phyloP scores from a whole-genome alignment of 2,888 invertebrate genomes.

The Dasysyrphus albostriatus region DNA sequence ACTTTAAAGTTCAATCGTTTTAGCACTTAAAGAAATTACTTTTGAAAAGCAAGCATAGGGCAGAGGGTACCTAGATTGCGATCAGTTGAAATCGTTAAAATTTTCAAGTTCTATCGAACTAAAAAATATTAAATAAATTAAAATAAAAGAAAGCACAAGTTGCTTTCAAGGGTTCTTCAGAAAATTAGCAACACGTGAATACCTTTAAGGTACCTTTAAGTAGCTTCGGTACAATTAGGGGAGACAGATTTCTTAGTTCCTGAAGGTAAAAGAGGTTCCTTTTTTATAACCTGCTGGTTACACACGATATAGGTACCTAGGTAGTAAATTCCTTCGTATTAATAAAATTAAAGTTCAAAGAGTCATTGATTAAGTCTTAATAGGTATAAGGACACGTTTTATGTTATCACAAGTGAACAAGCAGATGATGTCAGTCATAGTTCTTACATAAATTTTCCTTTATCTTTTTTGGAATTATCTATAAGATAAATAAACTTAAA shows the following conservation, averaged over 20 bases:
- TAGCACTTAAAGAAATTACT: background rate
- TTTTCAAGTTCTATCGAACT: background rate
- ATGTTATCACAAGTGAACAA: constrained; percentile 32
- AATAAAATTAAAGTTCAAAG: too few species aligned
- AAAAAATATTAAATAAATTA: background rate
- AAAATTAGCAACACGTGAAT: constrained; percentile 8
- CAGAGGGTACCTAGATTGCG: background rate
- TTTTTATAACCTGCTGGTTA: background rate
- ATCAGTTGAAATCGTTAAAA: background rate
- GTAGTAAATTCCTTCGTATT: too few species aligned
- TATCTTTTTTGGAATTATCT: background rate
- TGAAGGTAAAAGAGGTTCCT: background rate
- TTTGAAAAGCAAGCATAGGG: background rate
- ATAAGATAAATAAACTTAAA: background rate
- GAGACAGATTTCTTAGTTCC: background rate
- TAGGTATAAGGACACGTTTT: constrained; percentile 6
- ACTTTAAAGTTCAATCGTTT: constrained; percentile 28
- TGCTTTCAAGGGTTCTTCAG: constrained; percentile 3
- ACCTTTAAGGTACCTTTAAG: background rate
- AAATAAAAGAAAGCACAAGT: background rate
- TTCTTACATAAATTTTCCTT: background rate
- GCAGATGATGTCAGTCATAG: constrained; percentile 49
- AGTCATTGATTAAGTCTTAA: constrained; percentile 14
- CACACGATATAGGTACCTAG: background rate
- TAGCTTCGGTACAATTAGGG: background rate